Percentiles rank a stretch among this genome's conserved stretches.
Evolutionary conservation across 1,140 invertebrate species (phyloP).

Genomic region (Aleiodes sp.): DNA sequence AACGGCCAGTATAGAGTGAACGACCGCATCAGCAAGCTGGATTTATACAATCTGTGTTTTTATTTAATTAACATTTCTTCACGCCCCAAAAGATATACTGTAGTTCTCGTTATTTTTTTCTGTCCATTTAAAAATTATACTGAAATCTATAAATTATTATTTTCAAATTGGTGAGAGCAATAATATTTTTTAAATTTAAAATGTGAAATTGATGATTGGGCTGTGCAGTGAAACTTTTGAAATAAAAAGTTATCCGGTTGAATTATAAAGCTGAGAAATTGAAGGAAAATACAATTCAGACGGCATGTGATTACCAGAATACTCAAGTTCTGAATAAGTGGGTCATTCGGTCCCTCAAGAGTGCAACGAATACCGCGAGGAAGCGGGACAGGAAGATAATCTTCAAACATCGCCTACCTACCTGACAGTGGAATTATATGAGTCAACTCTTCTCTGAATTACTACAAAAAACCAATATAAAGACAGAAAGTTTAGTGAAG

Average conservation of each 20-base stretch:
- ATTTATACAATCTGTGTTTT: slow-evolving; percentile 30
- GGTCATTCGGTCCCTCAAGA: slow-evolving; percentile 37
- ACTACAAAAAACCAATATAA: no score
- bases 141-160: no score
- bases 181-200: neutral
- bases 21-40: slow-evolving; percentile 47
- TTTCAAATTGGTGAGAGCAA: no score
- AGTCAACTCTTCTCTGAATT: no score
- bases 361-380: no score
- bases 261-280: neutral
- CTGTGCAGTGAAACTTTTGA: no score
- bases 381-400: neutral
- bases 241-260: neutral
- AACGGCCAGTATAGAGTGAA: slow-evolving; percentile 54
- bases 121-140: neutral
- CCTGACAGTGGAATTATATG: slow-evolving; percentile 4
- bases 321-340: slow-evolving; percentile 31
- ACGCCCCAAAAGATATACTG: neutral
- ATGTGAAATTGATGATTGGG: no score
- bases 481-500: no score
- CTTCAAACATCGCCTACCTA: no score
- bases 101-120: neutral
- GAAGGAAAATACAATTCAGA: neutral
- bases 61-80: neutral
- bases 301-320: neutral